Conservation (phyloP, 1,140 invertebrate species). For the Manduca sexta region DNA sequence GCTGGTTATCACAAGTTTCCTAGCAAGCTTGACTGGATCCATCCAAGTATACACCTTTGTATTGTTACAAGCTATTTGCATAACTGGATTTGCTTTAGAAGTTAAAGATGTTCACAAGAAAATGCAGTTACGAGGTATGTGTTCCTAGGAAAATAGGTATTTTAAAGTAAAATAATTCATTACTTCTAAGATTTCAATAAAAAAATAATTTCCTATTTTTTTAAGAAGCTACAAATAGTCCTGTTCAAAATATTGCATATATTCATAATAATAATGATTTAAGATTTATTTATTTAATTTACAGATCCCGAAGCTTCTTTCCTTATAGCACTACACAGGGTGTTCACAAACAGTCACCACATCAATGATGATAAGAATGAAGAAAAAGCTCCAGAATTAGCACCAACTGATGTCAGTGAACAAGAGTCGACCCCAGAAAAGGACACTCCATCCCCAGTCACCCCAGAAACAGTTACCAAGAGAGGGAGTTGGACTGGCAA, state of each 20-base stretch:
- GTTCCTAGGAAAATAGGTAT: too few relatives aligned
- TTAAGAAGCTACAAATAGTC: too few relatives aligned
- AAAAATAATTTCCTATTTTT: too few relatives aligned
- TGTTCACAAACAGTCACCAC: conserved; percentile 32
- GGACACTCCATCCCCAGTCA: conserved; percentile 40
- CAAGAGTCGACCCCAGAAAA: conserved; percentile 52
- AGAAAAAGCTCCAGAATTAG: conserved; percentile 28
- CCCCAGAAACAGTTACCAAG: conserved; percentile 41
- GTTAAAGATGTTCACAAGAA: conserved; percentile 53
- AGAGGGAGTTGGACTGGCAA: conserved; percentile 45
- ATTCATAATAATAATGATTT: too few relatives aligned
- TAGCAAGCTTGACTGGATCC: conserved; percentile 75
- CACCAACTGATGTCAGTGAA: conserved; percentile 28
- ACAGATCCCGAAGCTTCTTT: conserved; percentile 55
- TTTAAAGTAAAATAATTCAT: too few relatives aligned
- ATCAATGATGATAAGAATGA: conserved; percentile 28
- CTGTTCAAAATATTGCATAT: too few relatives aligned
- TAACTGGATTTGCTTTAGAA: conserved; percentile 61
- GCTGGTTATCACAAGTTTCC: conserved; percentile 76
- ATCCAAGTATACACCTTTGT: conserved; percentile 77
- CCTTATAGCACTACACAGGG: conserved; percentile 38
- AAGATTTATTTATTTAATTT: conserved; percentile 3
- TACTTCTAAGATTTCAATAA: too few relatives aligned
- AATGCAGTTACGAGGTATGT: conserved; percentile 40
- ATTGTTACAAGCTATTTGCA: conserved; percentile 49